These are phyloP conservation scores for Mythimna ferrago DNA, from an alignment of 2,888 invertebrate species.

Conservation along the genomic window DNA sequence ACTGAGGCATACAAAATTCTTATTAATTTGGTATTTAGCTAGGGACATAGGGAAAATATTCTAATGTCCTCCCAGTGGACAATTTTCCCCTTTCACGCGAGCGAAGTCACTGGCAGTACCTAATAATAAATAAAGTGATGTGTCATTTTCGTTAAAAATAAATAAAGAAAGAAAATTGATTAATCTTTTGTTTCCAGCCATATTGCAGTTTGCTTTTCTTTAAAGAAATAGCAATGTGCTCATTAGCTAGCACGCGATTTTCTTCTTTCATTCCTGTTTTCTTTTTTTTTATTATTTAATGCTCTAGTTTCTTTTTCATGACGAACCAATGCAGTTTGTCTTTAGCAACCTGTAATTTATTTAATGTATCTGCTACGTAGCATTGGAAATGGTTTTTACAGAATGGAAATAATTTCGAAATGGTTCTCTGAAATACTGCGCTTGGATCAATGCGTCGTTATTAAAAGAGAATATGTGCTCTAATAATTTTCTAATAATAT, in stretches of 20 bases:
- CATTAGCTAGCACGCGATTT: constrained; percentile 46
- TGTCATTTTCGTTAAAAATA: background rate
- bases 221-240: constrained; percentile 21
- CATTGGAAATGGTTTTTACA: background rate
- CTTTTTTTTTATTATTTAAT: constrained; percentile 6
- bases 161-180: constrained; percentile 29
- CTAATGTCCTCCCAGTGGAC: no score
- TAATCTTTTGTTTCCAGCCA: constrained; percentile 2
- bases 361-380: background rate
- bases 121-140: no score
- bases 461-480: background rate
- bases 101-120: no score
- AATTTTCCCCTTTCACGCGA: no score
- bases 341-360: constrained; percentile 14
- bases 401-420: background rate
- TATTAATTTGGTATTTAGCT: no score
- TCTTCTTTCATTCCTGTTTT: constrained; percentile 7
- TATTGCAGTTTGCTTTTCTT: constrained; percentile 29
- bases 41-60: no score
- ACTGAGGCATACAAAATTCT: no score
- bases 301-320: background rate
- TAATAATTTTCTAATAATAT: background rate
- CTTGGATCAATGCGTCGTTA: background rate
- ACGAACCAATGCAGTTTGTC: constrained; percentile 1
- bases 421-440: background rate